Percentiles rank a stretch among this genome's conserved stretches.
Conservation (phyloP, 2,888 invertebrate species). For the Bellardia bayeri region DNA sequence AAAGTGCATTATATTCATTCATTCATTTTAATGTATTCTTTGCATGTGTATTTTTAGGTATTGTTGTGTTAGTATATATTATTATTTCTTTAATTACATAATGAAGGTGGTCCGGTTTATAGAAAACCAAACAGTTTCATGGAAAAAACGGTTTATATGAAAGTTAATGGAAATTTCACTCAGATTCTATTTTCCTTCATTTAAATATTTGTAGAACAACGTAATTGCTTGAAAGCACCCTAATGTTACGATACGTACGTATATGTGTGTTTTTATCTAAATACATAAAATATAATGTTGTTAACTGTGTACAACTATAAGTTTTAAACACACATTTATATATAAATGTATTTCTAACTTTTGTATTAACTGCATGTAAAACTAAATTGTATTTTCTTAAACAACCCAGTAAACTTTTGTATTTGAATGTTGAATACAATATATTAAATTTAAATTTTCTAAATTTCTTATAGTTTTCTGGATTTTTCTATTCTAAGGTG, state of each 20-base stretch:
- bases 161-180: too few species aligned
- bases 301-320: neutral
- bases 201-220: too few species aligned
- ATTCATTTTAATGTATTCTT: neutral
- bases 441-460: too few species aligned
- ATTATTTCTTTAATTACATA: neutral
- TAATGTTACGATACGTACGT: neutral
- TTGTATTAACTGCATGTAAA: conserved; percentile 3
- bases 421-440: too few species aligned
- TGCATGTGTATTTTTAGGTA: neutral
- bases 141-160: too few species aligned
- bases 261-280: neutral
- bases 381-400: neutral
- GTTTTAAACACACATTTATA: conserved; percentile 1
- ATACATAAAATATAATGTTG: conserved; percentile 20
- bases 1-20: conserved; percentile 1
- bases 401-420: neutral
- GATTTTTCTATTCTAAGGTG: too few species aligned
- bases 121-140: too few species aligned
- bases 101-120: neutral
- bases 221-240: too few species aligned
- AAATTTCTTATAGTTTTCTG: too few species aligned
- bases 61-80: neutral
- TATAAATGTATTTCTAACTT: neutral
- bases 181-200: too few species aligned